Percentiles rank a stretch among this genome's conserved stretches.
Evolutionary conservation across 2,797 vertebrate genomes (phyloP).

Genomic region (Macropodus opercularis): DNA sequence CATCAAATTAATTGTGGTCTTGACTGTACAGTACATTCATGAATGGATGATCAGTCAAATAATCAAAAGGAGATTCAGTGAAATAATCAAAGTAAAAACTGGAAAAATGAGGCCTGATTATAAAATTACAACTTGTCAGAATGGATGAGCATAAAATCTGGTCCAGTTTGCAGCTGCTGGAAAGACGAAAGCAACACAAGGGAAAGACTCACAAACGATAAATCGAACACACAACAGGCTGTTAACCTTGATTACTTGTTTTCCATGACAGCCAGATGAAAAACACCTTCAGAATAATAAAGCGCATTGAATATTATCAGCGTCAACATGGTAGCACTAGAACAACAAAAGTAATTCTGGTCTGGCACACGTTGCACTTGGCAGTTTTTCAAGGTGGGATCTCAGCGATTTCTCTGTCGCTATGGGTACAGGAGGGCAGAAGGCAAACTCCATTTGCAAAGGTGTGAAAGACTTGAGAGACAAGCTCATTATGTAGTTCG

Average conservation of each 20-base stretch:
- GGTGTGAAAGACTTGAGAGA: slow-evolving; percentile 58
- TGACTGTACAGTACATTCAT: neutral
- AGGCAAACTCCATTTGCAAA: slow-evolving; percentile 68
- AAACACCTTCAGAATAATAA: slow-evolving; percentile 15
- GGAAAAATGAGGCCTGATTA: slow-evolving; percentile 12
- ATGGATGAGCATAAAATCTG: slow-evolving; percentile 19
- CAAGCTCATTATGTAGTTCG: slow-evolving; percentile 72
- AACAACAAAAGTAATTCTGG: slow-evolving; percentile 28
- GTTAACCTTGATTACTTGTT: slow-evolving; percentile 43
- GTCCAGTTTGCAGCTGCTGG: slow-evolving; percentile 12
- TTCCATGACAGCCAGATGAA: slow-evolving; percentile 26
- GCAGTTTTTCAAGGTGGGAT: slow-evolving; percentile 54
- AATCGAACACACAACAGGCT: slow-evolving; percentile 10
- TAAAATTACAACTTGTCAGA: slow-evolving; percentile 8
- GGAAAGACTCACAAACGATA: neutral
- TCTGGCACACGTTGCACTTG: slow-evolving; percentile 37
- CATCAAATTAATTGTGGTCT: slow-evolving; percentile 12
- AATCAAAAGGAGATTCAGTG: slow-evolving; percentile 24
- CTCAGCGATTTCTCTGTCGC: no score
- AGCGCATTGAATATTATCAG: slow-evolving; percentile 27
- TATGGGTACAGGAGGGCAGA: slow-evolving; percentile 64
- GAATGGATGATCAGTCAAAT: slow-evolving; percentile 27
- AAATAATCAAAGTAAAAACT: slow-evolving; percentile 23
- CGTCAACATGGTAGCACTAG: slow-evolving; percentile 38
- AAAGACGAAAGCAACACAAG: neutral